A percentile compares a stretch with the other conserved stretches of the same genome.
Evolutionary conservation across 2,797 vertebrate species (phyloP).

Genomic region (Florisuga fusca): DNA sequence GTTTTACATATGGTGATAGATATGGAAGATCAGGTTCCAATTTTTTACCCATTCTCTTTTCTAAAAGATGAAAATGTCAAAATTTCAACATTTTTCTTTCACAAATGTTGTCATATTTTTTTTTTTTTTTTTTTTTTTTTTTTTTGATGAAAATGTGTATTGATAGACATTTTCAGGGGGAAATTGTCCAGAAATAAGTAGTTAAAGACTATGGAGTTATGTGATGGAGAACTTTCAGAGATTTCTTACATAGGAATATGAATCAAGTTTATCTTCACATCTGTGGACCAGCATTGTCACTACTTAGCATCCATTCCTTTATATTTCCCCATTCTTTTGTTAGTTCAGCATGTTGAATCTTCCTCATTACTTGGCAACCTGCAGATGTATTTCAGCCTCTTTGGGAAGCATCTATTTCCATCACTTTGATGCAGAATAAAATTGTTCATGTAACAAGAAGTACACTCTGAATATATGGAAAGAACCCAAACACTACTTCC

Average conservation of each 20-base stretch:
- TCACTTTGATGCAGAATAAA: background rate
- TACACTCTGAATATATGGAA: background rate
- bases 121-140: no score
- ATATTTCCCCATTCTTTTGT: background rate
- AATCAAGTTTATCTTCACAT: background rate
- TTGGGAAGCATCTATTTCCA: background rate
- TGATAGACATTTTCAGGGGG: background rate
- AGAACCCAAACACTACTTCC: background rate
- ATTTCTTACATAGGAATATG: background rate
- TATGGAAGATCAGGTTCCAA: background rate
- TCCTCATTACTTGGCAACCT: background rate
- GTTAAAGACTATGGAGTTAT: background rate
- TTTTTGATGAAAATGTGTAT: background rate
- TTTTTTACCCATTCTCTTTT: background rate
- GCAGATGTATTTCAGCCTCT: background rate
- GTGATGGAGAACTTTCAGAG: background rate
- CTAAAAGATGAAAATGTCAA: background rate
- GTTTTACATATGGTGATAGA: background rate
- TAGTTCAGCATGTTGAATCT: background rate
- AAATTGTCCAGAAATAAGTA: background rate
- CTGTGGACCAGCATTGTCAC: background rate
- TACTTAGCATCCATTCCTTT: background rate
- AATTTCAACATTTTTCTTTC: background rate
- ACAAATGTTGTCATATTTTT: rapidly evolving
- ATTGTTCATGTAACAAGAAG: background rate